phyloP scores from a whole-genome alignment of 2,113 vertebrate genomes.

The Pseudorasbora parva region DNA sequence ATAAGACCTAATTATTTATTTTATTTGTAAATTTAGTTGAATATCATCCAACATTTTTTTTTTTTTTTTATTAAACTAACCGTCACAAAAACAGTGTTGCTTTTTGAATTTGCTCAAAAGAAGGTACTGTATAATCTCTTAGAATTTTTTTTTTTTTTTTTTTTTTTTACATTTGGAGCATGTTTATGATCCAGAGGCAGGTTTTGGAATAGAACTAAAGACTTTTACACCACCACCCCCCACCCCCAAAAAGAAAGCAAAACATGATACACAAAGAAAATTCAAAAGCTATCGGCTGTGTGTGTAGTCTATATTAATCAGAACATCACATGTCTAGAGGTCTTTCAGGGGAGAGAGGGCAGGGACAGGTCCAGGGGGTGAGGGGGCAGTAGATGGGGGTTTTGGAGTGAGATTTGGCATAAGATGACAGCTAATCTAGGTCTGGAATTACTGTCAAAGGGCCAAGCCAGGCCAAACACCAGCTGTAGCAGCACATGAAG shows the following conservation, averaged over 20 bases:
- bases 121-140: too few relatives aligned
- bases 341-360: constrained; percentile 25
- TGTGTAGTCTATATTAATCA: not conserved
- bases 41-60: too few relatives aligned
- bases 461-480: constrained; percentile 48
- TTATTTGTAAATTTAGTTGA: too few relatives aligned
- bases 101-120: not conserved
- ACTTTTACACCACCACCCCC: not conserved
- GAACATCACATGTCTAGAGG: constrained; percentile 15
- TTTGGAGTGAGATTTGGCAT: constrained; percentile 54
- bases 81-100: not conserved
- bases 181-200: not conserved
- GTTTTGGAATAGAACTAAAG: constrained; percentile 6
- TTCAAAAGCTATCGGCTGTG: not conserved
- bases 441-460: constrained; percentile 61
- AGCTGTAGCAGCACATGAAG: constrained; percentile 48
- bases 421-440: constrained; percentile 63
- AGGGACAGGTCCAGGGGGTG: not conserved
- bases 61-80: not conserved
- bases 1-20: too few relatives aligned
- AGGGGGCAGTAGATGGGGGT: constrained; percentile 23
- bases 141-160: too few relatives aligned
- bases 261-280: not conserved
- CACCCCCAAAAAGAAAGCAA: not conserved
- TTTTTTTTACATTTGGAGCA: not conserved